Evolutionary conservation across 2,888 invertebrate species (phyloP), one percentile per base, ranked within the genome.

Genomic region (Andrena flavipes): DNA sequence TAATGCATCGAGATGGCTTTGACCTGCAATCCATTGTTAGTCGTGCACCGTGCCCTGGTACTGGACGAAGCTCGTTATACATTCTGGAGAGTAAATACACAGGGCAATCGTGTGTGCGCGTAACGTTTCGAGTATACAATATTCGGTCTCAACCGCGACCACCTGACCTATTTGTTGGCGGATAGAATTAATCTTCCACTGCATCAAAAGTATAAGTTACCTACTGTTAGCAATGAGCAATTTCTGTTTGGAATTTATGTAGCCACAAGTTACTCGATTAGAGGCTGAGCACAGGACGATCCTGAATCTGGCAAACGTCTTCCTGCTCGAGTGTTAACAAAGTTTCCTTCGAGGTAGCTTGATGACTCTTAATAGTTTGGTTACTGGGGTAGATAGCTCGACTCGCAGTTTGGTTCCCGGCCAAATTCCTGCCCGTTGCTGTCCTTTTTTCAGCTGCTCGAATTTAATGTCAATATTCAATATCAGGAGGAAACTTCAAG

Each of bases 381-480:
- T 13, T n/a, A 26, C 10, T n/a, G 30, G 13, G 42, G 42, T 42
- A 42, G 13, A 13, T 42, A 42, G 42, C 13, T 13, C 13, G 42
- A 42, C 42, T 42, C 13, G 42, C 42, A 42, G n/a, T 51, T 26
- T 35, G 70, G 20, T 70, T 7, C 20, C 30, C 48, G 13, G 13
- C 54, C 35, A 13, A 54, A 13, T 51, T 64, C 30, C n/a, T 35
- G 13, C 33, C 6, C 16, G 54, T 10, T 42, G 42, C 54, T 54
- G 20, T 54, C 3, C 54, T 54, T 54, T 54, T 54, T 20, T 54
- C 20, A 10, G 23, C 63, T 33, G 26, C 16, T 64, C 35, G 64
- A 62, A 72, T 64, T 33, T 72, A 23, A 13, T 23, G 33, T 54
- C 35, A 26, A 72, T 35, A 63, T n/a, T 54, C 48, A 7, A 13